Base-by-base conservation (phyloP, 2,888 invertebrate species). In the Dynastes maya region DNA sequence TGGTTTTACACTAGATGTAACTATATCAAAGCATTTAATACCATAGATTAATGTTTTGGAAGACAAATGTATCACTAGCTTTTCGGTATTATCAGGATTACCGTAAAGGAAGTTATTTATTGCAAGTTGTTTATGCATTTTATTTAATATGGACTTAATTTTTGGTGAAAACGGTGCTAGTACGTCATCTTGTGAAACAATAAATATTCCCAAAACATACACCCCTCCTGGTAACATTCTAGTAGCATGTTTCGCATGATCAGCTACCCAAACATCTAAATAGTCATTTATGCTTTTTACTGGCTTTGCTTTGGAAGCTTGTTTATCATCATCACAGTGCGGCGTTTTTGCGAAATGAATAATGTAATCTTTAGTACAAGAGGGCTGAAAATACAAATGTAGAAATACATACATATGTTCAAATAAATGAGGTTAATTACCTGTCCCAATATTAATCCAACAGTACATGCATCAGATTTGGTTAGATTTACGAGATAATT, bases 161-260 rank as follows among this genome's bases (percentile, higher is more conserved):
- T 93, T 93, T 70, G 90, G 88, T 76, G 91, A 89, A 82, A 91
- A 89, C 74, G 90, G 90, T 45, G 90, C 91, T 83, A 94, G 91
- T 76, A 93, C 88, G 83, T 94, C 93, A 81, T 91, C 92, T 80
- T 92, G 91, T 22, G 93, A 93, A 75, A 94, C 92, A 45, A 96
- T 89, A 88, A 96, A 97, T 83, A 97, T 90, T 82, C 95, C 97
- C 86, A 96, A 90, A 68, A 97, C 94, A 89, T 93, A 93, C 91
- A 97, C 93, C 65, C 97, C 97, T 61, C 97, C 98, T 49, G 97
- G 96, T 80, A 97, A 89, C 97, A 97, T 97, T 88, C 96, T 92
- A 1, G 95, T 94, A 0, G 96, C 95, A 90, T 96, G 95, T 87
- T 94, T 93, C 58, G 96, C 96, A 90, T 97, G 96, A 85, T 95